Conservation (phyloP, 2,113 vertebrate genomes). For the Syrmaticus mikado region DNA sequence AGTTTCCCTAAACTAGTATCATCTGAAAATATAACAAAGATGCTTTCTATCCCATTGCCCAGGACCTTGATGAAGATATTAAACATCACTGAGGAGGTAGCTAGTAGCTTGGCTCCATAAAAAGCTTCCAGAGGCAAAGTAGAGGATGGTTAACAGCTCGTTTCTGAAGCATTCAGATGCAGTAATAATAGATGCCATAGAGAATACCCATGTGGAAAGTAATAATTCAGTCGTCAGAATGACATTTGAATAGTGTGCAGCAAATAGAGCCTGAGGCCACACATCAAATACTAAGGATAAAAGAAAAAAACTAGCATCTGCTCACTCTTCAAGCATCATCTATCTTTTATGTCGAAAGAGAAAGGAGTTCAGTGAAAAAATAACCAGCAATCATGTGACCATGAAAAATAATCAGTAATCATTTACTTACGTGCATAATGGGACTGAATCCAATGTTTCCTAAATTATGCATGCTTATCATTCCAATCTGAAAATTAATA, state of each 20-base stretch:
- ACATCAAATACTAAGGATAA: not conserved
- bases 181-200: slow-evolving; percentile 32
- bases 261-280: slow-evolving; percentile 31
- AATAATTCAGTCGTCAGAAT: slow-evolving; percentile 47
- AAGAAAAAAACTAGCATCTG: not conserved
- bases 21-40: not conserved
- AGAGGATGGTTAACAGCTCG: slow-evolving; percentile 6
- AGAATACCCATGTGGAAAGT: not conserved
- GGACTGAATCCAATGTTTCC: not conserved
- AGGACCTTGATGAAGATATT: slow-evolving; percentile 25
- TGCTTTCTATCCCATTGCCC: not conserved
- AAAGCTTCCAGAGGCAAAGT: not conserved
- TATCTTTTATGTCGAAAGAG: not conserved
- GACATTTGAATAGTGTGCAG: slow-evolving; percentile 49
- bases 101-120: not conserved
- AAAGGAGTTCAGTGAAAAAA: not conserved
- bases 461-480: not conserved
- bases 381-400: not conserved
- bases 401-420: not conserved
- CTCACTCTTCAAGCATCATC: not conserved
- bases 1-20: not conserved
- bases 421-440: not conserved
- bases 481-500: not conserved
- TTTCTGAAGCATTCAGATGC: not conserved
- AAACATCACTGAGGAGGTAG: not conserved